Evolutionary conservation across 1,140 invertebrate species (phyloP), one percentile per base, ranked within the genome.

Genomic region (Pristionchus pacificus): DNA sequence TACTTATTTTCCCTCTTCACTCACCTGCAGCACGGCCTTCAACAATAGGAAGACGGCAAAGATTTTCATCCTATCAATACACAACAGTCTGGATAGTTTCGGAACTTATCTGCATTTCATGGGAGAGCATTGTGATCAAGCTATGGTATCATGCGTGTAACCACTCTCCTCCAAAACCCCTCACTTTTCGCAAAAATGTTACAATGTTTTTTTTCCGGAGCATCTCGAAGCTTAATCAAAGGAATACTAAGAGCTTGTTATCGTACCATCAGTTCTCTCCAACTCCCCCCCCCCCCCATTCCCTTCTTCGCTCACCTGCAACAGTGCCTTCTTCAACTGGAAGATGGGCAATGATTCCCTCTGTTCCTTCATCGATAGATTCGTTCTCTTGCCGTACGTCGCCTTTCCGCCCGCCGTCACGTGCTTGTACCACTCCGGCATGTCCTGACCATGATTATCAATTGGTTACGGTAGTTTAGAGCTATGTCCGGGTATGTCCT

Each of bases 351-450:
- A 85, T 31, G 90, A 91, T 84, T 98, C 92, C 57, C 97, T 87
- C 83, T 99, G 97, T 83, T 99, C 96, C 2, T 97, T 84, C n/a
- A 99, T 89, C 2, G 90, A 91, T 78, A 97, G 87, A 79, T 94
- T 95, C 0, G 95, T 98, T 68, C 86, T 85, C 84, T 94, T 97
- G n/a, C 95, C 96, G 82, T 96, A 98, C 0, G 93, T 95, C 0
- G 93, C 95, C 84, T 97, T 97, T 81, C 95, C 93, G 10, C 95
- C 95, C 3, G 93, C 95, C 75, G 93, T 95, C 0, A 98, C 93
- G 80, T 97, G 93, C 82, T 96, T 97, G 82, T 98, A 98, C 96
- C 96, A 99, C 84, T 99, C 96, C 0, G 96, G 95, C 38, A 98
- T 86, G 80, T 98, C 95, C 80, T 78, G 24, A 72, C 60, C 28